Evolutionary conservation across 2,888 invertebrate genomes (phyloP).

Genomic region (Digitonthophagus gazella): DNA sequence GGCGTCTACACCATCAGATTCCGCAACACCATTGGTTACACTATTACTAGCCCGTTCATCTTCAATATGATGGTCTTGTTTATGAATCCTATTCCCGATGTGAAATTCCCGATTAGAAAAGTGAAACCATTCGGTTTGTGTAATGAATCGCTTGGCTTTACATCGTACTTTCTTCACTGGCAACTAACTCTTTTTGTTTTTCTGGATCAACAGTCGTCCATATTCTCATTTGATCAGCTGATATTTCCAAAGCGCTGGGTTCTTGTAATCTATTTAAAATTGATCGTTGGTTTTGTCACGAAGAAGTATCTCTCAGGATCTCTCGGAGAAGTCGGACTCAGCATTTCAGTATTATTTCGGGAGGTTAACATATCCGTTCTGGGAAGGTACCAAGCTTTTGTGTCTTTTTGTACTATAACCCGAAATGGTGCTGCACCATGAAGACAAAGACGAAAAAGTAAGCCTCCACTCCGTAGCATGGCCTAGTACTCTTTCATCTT

Average conservation of each 20-base stretch:
- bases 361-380: slow-evolving; percentile 47
- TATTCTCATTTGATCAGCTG: slow-evolving; percentile 90
- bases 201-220: slow-evolving; percentile 69
- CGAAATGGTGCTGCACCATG: too few relatives aligned
- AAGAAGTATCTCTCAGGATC: slow-evolving; percentile 60
- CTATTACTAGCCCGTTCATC: slow-evolving; percentile 81
- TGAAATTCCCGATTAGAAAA: too few relatives aligned
- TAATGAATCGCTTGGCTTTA: slow-evolving; percentile 98
- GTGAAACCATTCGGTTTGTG: slow-evolving; percentile 96
- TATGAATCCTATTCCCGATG: slow-evolving; percentile 65
- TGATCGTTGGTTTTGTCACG: slow-evolving; percentile 56
- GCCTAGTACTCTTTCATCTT: too few relatives aligned
- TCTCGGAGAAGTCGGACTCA: slow-evolving; percentile 61
- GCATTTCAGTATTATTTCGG: slow-evolving; percentile 47
- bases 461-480: too few relatives aligned
- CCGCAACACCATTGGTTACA: slow-evolving; percentile 87
- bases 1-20: slow-evolving; percentile 88
- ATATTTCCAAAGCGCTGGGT: slow-evolving; percentile 89
- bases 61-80: slow-evolving; percentile 67
- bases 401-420: slow-evolving; percentile 93
- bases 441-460: too few relatives aligned
- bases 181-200: slow-evolving; percentile 74
- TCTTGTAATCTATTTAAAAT: slow-evolving; percentile 65
- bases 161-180: slow-evolving; percentile 91
- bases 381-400: slow-evolving; percentile 82